Conservation (phyloP, 2,113 vertebrate species). For the Apodemus sylvaticus region DNA sequence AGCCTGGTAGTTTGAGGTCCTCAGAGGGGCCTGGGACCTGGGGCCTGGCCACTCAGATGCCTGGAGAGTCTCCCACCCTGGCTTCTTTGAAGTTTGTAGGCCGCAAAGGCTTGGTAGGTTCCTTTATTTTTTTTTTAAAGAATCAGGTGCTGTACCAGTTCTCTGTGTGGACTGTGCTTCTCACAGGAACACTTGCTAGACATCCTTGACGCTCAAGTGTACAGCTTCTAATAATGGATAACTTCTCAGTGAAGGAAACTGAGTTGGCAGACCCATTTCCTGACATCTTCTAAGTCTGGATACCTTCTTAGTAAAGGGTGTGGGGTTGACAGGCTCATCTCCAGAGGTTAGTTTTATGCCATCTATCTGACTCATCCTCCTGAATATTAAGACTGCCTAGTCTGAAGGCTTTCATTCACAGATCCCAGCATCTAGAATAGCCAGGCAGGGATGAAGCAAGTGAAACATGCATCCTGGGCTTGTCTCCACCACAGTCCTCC, state of each 20-base stretch:
- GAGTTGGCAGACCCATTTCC: background rate
- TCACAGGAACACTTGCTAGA: background rate
- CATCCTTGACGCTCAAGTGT: background rate
- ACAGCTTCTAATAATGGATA: background rate
- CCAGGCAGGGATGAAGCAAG: background rate
- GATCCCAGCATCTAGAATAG: background rate
- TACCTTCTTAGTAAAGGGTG: background rate
- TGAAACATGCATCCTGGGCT: background rate
- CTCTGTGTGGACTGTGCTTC: background rate
- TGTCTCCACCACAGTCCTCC: background rate
- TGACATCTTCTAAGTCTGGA: background rate
- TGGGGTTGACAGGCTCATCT: background rate
- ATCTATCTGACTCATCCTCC: background rate
- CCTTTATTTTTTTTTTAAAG: conserved; percentile 54
- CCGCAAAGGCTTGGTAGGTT: conserved; percentile 66
- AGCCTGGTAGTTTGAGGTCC: background rate
- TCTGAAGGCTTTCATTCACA: background rate
- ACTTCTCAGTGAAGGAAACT: background rate
- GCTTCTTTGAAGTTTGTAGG: conserved; percentile 61
- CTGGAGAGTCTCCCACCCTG: background rate
- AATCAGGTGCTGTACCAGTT: conserved; percentile 26
- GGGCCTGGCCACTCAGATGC: background rate
- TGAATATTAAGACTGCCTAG: background rate
- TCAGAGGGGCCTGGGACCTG: background rate
- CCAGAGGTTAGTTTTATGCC: background rate